Base-by-base conservation (phyloP, 2,113 vertebrate species). In the Megatriorchis doriae region DNA sequence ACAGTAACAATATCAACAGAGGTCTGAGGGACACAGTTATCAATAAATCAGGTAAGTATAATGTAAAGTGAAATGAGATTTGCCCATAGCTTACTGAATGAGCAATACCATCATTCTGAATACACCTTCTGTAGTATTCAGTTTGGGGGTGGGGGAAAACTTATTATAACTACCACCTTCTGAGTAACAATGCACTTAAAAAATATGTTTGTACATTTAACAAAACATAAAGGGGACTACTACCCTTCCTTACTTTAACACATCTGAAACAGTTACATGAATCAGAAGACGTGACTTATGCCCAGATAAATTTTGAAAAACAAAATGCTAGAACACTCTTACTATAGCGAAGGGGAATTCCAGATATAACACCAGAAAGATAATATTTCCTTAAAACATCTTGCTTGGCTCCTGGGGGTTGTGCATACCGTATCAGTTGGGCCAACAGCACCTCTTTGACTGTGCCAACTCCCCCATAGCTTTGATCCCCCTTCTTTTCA, bases 211-310 rank as follows among this genome's bases (percentile, higher is more conserved):
- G 17, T 4, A 74, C 21, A 67, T 58, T n/a, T 78, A 58, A 66
- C 3, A 7, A 45, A 86, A 70, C 3, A 59, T 31, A 66, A 92
- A 38, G 4, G 18, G 7, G 22, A 65, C 34, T 36, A 74, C 4
- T 63, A 77, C 20, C 9, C 11, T 53, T 42, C 47, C 22, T 42
- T 58, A 58, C n/a, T 63, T 61, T 29, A 81, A 58, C 7, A 48
- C 6, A 50, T 50, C 31, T n/a, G 23, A 73, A 86, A 63, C 14
- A 58, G 21, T 34, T 68, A 47, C 4, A 22, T 6, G 20, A 83
- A 59, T 12, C 16, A 47, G 48, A 72, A 88, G 61, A 77, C 4
- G 0, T 8, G 65, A 80, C 1, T 0, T 3, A 73, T 47, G 19
- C 17, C 82, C 38, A 63, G 13, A 50, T 2, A n/a, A 7, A 55